Conservation (phyloP, 2,113 vertebrate species). For the Lontra canadensis region DNA sequence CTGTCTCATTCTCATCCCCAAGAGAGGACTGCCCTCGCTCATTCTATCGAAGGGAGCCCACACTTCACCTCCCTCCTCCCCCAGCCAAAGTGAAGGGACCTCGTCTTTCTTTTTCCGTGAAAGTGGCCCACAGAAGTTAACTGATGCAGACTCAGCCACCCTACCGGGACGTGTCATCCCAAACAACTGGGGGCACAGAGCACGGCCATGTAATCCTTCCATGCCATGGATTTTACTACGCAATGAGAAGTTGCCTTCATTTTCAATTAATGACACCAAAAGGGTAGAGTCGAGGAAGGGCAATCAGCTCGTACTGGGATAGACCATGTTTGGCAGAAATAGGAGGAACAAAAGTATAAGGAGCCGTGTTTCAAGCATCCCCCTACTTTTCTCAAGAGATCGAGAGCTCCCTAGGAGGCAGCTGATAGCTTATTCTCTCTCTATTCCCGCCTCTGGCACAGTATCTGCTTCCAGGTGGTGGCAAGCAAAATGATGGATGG, state of each 20-base stretch:
- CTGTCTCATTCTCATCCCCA: neutral
- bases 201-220: neutral
- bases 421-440: neutral
- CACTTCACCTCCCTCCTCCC: neutral
- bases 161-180: neutral
- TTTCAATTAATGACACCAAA: neutral
- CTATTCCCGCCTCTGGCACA: neutral
- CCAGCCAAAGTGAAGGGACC: neutral
- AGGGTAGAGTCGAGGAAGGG: neutral
- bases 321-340: neutral
- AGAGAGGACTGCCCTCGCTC: neutral
- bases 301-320: neutral
- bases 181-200: neutral
- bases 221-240: neutral
- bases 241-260: neutral
- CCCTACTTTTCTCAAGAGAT: neutral
- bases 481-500: neutral
- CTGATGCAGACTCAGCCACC: neutral
- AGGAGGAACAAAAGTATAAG: neutral
- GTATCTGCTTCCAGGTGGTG: neutral
- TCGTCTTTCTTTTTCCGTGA: neutral
- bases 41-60: neutral
- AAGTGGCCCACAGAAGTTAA: neutral
- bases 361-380: neutral
- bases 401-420: neutral